Conservation (phyloP, 2,888 invertebrate species). For the Chymomyza caudatula region DNA sequence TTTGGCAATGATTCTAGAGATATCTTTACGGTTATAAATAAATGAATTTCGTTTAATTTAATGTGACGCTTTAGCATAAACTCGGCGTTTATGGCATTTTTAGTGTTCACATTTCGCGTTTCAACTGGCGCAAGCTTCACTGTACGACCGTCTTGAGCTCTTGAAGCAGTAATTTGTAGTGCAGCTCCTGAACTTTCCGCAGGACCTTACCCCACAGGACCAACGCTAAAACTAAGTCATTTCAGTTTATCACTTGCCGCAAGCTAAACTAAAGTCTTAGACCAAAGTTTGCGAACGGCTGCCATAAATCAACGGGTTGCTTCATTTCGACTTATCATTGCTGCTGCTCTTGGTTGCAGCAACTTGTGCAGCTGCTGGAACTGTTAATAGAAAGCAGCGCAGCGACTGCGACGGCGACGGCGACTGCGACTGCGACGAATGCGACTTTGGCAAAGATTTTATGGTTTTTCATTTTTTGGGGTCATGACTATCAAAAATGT, state of each 20-base stretch:
- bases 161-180: not conserved
- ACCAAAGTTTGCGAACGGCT: constrained; percentile 49
- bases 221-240: constrained; percentile 21
- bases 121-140: not conserved
- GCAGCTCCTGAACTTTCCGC: not conserved
- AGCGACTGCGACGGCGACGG: not conserved
- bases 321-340: constrained; percentile 61
- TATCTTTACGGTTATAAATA: not conserved
- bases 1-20: not conserved
- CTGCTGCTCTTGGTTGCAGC: constrained; percentile 7
- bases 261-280: constrained; percentile 61
- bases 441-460: constrained; percentile 22
- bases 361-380: constrained; percentile 41
- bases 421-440: not conserved
- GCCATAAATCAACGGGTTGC: constrained; percentile 57
- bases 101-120: too few species aligned
- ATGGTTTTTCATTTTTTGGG: constrained; percentile 52
- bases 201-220: not conserved
- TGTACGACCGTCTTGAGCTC: not conserved
- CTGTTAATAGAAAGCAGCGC: constrained; percentile 38
- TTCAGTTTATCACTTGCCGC: constrained; percentile 56
- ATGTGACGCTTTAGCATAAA: not conserved
- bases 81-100: not conserved
- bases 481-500: constrained; percentile 57
- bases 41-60: not conserved